Conservation (phyloP, 2,113 vertebrate species). For the Psammodynastes pulverulentus region DNA sequence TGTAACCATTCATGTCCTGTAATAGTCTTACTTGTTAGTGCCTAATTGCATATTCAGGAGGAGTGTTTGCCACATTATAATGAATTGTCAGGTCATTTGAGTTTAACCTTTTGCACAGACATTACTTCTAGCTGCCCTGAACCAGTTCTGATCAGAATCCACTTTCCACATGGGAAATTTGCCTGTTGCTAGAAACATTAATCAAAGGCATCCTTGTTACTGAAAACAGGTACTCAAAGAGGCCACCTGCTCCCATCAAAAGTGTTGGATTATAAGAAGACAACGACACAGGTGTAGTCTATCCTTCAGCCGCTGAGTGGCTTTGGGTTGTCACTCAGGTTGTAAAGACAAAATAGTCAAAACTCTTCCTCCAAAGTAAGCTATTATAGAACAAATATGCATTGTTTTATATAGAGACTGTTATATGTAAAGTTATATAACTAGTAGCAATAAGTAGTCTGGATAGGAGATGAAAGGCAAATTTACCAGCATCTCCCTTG, state of each 20-base stretch:
- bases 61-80: background rate
- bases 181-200: background rate
- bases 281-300: background rate
- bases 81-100: background rate
- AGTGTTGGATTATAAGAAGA: background rate
- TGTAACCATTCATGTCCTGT: background rate
- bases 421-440: background rate
- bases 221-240: background rate
- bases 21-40: background rate
- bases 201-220: background rate
- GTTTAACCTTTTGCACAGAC: background rate
- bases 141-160: background rate
- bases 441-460: background rate
- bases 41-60: background rate
- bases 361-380: background rate
- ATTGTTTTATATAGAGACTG: background rate
- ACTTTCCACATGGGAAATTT: background rate
- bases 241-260: background rate
- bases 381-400: background rate
- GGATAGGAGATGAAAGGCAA: background rate
- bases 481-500: constrained; percentile 46
- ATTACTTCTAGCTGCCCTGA: background rate
- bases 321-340: background rate
- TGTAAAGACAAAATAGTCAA: background rate
- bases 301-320: background rate